phyloP scores from a whole-genome alignment of 2,113 vertebrate genomes.

The Sphyrna mokarran region DNA sequence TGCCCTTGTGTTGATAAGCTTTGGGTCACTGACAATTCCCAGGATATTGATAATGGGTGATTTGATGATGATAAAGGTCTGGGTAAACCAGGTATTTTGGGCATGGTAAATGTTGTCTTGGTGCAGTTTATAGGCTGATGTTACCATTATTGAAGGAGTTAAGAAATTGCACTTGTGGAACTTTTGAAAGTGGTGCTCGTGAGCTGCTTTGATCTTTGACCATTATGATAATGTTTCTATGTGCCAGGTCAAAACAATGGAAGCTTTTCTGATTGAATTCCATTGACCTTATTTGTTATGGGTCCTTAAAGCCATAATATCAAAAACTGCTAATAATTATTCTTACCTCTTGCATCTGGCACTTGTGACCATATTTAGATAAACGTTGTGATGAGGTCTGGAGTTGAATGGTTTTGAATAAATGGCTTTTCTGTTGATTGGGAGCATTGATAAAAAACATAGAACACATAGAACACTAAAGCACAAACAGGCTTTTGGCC shows the following conservation, averaged over 20 bases:
- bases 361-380: background rate
- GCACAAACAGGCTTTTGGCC: too few species aligned
- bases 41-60: background rate
- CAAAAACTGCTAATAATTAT: background rate
- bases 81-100: background rate
- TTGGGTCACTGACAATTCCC: background rate
- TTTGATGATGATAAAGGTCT: background rate
- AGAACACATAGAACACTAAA: too few species aligned
- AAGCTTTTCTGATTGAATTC: background rate
- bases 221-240: background rate
- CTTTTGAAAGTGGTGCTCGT: background rate
- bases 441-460: background rate
- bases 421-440: background rate
- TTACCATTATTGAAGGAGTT: background rate
- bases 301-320: background rate
- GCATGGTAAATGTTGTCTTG: background rate
- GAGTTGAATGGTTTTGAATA: background rate
- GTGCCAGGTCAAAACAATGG: background rate
- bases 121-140: background rate
- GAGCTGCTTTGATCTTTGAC: background rate
- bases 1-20: background rate
- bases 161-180: background rate
- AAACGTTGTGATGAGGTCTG: background rate
- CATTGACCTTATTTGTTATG: background rate
- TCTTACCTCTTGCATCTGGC: background rate